Base-by-base conservation (phyloP, 2,888 invertebrate species). In the Heliconius ethilla region DNA sequence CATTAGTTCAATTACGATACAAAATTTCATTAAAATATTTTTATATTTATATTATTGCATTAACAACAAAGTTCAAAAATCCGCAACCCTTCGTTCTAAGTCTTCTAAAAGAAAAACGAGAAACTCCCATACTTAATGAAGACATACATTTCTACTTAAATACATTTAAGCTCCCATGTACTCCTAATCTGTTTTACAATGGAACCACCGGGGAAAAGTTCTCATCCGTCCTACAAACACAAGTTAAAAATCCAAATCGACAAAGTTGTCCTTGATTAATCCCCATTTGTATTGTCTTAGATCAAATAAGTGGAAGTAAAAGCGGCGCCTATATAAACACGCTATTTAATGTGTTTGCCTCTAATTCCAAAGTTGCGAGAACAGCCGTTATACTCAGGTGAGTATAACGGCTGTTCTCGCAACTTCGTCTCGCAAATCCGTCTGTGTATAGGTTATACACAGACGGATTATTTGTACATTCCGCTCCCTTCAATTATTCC, bases 301-400 rank as follows among this genome's bases (percentile, higher is more conserved):
- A 91, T 92, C 91, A 92, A 92, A 93, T 92, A 91, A 88, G 89
- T 84, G 84, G 86, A 45, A 86, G 88, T 89, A 88, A 89, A 89
- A 87, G 87, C 86, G 88, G 87, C 88, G 89, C 91, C 91, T 92
- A 91, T 88, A 87, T 92, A 92, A 93, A 92, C 90, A 92, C 85
- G 87, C 88, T 87, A 89, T 89, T 92, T 92, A 93, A 93, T 93
- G 93, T 92, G 93, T 93, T 93, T 93, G 90, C 92, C 88, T 89
- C 86, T 89, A 89, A 91, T 89, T 89, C 89, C 90, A 91, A 90
- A 91, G 89, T 90, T 90, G 87, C 86, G 85, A 87, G 87, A 88
- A 86, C 85, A 87, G 84, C 83, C 85, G 82, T 79, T 82, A 81
- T 81, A 76, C 78, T 66, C 78, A 78, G 75, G n/a, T n/a, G n/a